Evolutionary conservation across 2,888 invertebrate genomes (phyloP).

Genomic region (Urechis unicinctus): DNA sequence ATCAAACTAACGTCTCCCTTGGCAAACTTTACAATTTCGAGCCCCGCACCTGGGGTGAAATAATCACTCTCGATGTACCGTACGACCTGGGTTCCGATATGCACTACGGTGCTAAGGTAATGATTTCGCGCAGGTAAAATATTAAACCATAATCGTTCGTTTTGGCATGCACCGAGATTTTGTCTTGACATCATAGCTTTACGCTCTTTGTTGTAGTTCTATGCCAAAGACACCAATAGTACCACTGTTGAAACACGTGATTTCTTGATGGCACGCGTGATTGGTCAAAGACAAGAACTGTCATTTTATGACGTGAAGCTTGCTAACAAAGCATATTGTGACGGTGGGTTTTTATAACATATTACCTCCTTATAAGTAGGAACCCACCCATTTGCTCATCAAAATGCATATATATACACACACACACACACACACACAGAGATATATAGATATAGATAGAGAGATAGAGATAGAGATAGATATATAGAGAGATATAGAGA

Average conservation of each 20-base stretch:
- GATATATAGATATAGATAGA: no score
- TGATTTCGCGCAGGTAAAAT: no score
- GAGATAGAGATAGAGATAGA: no score
- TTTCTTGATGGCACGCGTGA: conserved; percentile 30
- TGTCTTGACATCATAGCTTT: background rate
- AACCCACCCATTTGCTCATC: no score
- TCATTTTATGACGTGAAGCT: conserved; percentile 46
- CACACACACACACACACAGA: no score
- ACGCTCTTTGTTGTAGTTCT: conserved; percentile 17
- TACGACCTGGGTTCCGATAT: conserved; percentile 44
- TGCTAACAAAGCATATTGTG: conserved; percentile 42
- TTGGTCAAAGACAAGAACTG: conserved; percentile 40
- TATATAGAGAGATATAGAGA: no score
- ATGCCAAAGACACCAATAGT: conserved; percentile 23
- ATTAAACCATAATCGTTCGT: no score
- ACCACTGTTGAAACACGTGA: conserved; percentile 31
- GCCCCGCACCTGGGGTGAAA: conserved; percentile 33
- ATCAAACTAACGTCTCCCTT: conserved; percentile 28
- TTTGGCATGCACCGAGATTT: no score
- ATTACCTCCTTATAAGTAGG: no score
- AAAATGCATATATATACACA: no score
- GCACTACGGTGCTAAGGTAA: conserved; percentile 42
- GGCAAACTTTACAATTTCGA: conserved; percentile 39
- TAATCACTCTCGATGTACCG: conserved; percentile 34
- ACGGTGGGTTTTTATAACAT: conserved; percentile 27